phyloP scores from a whole-genome alignment of 1,140 invertebrate genomes.

The Pararge aegeria region DNA sequence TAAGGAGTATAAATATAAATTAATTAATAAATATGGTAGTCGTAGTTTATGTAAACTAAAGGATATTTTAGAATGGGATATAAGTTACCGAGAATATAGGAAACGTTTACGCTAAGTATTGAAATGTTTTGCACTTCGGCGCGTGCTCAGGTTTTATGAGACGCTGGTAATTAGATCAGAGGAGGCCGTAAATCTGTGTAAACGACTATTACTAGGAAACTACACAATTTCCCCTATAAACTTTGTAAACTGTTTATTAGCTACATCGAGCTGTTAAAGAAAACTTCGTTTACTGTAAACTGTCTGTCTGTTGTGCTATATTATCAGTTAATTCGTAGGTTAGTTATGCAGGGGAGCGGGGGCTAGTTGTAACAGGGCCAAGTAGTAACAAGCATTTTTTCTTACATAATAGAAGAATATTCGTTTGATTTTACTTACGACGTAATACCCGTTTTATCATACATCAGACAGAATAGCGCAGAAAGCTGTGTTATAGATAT shows the following conservation, averaged over 20 bases:
- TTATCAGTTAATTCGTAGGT: neutral
- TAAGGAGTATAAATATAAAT: too few relatives aligned
- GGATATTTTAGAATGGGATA: neutral
- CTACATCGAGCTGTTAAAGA: conserved; percentile 7
- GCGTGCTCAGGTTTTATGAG: conserved; percentile 17
- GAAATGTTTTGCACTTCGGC: conserved; percentile 12
- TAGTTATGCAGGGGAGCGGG: too few relatives aligned
- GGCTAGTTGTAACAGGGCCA: too few relatives aligned
- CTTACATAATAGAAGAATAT: too few relatives aligned
- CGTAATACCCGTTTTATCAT: too few relatives aligned
- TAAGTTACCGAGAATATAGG: neutral
- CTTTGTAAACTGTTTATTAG: conserved; percentile 15
- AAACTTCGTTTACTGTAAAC: conserved; percentile 1
- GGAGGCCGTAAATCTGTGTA: conserved; percentile 13
- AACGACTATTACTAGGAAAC: conserved; percentile 20
- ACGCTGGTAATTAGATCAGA: conserved; percentile 17
- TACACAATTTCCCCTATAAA: conserved; percentile 18
- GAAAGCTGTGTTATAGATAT: too few relatives aligned
- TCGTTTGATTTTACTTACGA: too few relatives aligned
- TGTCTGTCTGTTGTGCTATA: neutral
- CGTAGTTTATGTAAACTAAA: neutral
- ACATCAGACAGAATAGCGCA: too few relatives aligned
- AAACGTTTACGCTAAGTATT: conserved; percentile 4
- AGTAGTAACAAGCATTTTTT: too few relatives aligned
- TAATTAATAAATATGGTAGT: too few relatives aligned